Conservation (phyloP, 1,140 invertebrate species). For the Archegozetes longisetosus region DNA sequence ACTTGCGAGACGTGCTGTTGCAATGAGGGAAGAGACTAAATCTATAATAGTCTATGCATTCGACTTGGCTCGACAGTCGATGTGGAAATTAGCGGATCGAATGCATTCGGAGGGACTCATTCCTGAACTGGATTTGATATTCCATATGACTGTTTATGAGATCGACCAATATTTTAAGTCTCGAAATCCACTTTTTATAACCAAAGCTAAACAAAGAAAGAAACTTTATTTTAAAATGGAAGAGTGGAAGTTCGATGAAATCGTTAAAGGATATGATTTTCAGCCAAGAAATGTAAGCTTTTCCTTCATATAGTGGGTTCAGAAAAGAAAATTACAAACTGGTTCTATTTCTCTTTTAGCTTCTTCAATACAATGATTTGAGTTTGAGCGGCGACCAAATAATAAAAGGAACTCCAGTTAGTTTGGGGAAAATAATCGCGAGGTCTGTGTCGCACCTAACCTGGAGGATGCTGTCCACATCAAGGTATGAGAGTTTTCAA, state of each 20-base stretch:
- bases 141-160: conserved; percentile 49
- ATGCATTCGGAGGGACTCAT: conserved; percentile 44
- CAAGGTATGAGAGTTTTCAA: conserved; percentile 37
- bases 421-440: not conserved
- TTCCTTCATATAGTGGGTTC: not conserved
- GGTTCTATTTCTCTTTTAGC: not conserved
- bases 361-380: not conserved
- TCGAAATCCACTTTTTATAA: conserved; percentile 38
- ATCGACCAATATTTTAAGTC: conserved; percentile 38
- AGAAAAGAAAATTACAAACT: not conserved
- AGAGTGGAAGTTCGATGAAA: conserved; percentile 43
- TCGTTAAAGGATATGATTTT: conserved; percentile 35
- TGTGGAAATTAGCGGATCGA: conserved; percentile 37
- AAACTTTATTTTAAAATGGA: conserved; percentile 39
- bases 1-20: conserved; percentile 40
- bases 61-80: conserved; percentile 44
- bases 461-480: not conserved
- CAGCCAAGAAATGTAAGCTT: conserved; percentile 1
- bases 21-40: conserved; percentile 21
- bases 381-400: not conserved
- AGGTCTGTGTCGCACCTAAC: not conserved
- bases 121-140: conserved; percentile 46
- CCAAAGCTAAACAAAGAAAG: conserved; percentile 45
- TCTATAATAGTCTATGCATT: conserved; percentile 26
- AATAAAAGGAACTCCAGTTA: not conserved